Percentiles rank a stretch among this genome's conserved stretches.
phyloP scores from a whole-genome alignment of 2,888 invertebrate species.

The Ormyrus nitidulus region DNA sequence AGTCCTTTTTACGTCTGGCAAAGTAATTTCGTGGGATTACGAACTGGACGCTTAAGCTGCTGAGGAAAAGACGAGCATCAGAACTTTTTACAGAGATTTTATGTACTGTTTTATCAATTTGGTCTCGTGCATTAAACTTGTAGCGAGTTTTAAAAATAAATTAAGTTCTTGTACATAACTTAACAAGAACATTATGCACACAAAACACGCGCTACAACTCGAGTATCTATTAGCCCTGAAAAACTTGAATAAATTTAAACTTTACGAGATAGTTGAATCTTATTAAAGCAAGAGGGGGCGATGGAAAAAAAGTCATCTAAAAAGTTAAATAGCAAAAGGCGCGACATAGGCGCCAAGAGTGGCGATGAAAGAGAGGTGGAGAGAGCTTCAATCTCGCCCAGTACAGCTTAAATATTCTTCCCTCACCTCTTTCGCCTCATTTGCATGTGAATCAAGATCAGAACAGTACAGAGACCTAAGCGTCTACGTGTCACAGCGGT shows the following conservation, averaged over 20 bases:
- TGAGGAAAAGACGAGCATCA: not conserved
- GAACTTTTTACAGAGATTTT: conserved; percentile 21
- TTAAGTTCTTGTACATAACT: conserved; percentile 7
- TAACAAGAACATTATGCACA: conserved; percentile 36
- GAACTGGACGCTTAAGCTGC: too few species aligned
- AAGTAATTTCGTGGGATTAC: too few species aligned
- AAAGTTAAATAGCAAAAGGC: conserved; percentile 54
- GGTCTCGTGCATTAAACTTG: not conserved
- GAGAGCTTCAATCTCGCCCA: conserved; percentile 63
- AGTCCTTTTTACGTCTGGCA: too few species aligned
- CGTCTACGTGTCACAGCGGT: conserved; percentile 67
- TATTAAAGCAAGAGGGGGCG: conserved; percentile 5
- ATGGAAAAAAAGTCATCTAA: conserved; percentile 22
- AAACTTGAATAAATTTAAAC: conserved; percentile 45
- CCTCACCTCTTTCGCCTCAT: conserved; percentile 62
- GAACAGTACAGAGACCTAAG: conserved; percentile 58
- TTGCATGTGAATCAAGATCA: conserved; percentile 73
- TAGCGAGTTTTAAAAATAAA: conserved; percentile 16
- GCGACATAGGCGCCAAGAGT: conserved; percentile 62
- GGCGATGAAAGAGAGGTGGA: too few species aligned
- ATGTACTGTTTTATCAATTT: conserved; percentile 34
- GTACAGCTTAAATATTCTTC: conserved; percentile 63
- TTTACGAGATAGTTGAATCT: conserved; percentile 45
- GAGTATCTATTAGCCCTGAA: conserved; percentile 38
- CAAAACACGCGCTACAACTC: not conserved